These are phyloP conservation scores for Coecobrya sp. DNA, from an alignment of 2,888 invertebrate genomes.

Conservation along the genomic window DNA sequence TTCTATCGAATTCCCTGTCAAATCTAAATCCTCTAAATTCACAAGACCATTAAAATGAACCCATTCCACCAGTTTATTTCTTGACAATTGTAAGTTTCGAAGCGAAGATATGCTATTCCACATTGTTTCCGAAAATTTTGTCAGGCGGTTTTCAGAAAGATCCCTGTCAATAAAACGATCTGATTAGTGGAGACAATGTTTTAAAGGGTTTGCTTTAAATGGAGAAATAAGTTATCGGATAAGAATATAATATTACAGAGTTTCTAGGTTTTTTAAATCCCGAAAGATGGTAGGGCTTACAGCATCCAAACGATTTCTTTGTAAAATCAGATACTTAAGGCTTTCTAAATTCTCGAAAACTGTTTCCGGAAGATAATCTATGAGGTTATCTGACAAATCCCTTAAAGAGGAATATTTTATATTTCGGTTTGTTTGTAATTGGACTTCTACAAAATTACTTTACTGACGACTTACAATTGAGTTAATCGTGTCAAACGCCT, in stretches of 20 bases:
- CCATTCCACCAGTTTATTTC: constrained; percentile 91
- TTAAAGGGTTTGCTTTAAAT: constrained; percentile 38
- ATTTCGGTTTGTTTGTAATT: too few relatives aligned
- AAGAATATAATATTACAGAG: constrained; percentile 88
- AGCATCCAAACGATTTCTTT: constrained; percentile 91
- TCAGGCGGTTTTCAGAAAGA: constrained; percentile 91
- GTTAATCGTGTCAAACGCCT: constrained; percentile 90
- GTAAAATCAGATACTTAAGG: constrained; percentile 91
- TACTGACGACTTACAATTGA: constrained; percentile 88
- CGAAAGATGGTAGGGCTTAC: constrained; percentile 90
- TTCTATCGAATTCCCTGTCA: constrained; percentile 91
- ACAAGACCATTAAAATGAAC: constrained; percentile 90
- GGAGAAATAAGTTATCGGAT: background rate
- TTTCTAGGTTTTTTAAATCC: constrained; percentile 90
- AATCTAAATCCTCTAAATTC: constrained; percentile 91
- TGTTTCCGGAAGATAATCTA: constrained; percentile 91
- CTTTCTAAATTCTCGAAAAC: constrained; percentile 91
- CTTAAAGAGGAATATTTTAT: constrained; percentile 86
- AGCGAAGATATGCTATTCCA: constrained; percentile 90
- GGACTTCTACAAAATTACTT: too few relatives aligned
- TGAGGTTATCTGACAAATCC: constrained; percentile 92
- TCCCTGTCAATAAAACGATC: constrained; percentile 87
- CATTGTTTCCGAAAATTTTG: constrained; percentile 89
- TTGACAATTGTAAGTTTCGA: constrained; percentile 91
- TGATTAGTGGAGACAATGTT: background rate